Conservation (phyloP, 2,797 vertebrate genomes). For the Dipus sagitta region DNA sequence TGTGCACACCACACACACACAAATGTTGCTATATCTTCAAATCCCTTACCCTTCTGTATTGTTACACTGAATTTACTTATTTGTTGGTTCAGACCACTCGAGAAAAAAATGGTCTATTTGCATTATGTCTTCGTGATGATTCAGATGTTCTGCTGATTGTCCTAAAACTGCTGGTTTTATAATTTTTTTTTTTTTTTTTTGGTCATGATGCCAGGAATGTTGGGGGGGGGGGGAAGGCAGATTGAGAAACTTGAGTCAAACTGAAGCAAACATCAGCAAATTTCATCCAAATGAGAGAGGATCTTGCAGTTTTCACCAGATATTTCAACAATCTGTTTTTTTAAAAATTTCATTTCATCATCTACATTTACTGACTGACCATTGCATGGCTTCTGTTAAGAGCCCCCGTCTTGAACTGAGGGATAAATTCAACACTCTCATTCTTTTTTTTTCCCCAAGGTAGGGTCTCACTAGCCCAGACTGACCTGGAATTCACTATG, state of each 20-base stretch:
- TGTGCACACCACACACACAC: no score
- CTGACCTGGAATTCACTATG: no score
- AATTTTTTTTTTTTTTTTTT: conserved; percentile 44
- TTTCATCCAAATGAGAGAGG: conserved; percentile 55
- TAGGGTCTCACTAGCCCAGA: no score
- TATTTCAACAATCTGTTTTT: conserved; percentile 45
- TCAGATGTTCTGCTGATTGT: conserved; percentile 79
- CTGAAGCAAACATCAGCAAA: conserved; percentile 47
- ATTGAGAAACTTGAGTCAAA: conserved; percentile 76
- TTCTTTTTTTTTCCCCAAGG: not conserved
- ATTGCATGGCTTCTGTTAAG: not conserved
- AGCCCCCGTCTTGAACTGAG: not conserved
- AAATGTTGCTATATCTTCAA: not conserved
- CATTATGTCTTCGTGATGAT: conserved; percentile 79
- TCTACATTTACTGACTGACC: not conserved
- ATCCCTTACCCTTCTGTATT: conserved; percentile 42
- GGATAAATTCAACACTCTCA: not conserved
- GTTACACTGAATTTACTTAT: conserved; percentile 51
- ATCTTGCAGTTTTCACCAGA: conserved; percentile 16
- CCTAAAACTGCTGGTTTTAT: conserved; percentile 72
- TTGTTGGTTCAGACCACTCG: conserved; percentile 68
- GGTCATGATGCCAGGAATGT: conserved; percentile 67
- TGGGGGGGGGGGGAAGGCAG: conserved; percentile 19
- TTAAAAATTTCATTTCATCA: not conserved
- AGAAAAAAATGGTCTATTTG: conserved; percentile 76